Conservation (phyloP, 2,113 vertebrate species). For the Columba janthina region DNA sequence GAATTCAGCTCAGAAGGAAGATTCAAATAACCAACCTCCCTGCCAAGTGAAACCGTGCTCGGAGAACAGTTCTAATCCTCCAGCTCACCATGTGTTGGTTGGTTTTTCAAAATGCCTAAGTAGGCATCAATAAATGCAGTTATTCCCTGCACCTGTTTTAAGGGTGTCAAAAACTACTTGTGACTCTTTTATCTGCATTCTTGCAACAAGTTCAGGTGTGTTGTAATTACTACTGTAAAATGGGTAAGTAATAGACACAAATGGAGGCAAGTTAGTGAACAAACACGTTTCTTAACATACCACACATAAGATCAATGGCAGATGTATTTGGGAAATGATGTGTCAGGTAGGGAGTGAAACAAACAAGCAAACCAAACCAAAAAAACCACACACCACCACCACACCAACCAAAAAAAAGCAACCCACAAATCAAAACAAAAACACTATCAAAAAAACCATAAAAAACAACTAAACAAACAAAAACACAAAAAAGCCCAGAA, state of each 20-base stretch:
- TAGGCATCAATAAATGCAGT: not conserved
- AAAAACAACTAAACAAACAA: too few species aligned
- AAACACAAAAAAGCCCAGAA: not conserved
- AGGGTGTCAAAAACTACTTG: not conserved
- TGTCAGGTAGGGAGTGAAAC: not conserved
- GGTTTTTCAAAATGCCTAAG: not conserved
- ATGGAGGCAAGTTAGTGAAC: not conserved
- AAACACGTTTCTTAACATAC: not conserved
- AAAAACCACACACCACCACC: not conserved
- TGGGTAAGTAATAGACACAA: not conserved
- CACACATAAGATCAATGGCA: not conserved
- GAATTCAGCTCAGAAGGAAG: not conserved
- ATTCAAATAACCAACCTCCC: not conserved
- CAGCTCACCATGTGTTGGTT: not conserved
- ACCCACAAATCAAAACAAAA: too few species aligned
- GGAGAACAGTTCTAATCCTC: not conserved
- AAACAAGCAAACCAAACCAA: not conserved
- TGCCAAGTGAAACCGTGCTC: not conserved
- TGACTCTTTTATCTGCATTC: not conserved
- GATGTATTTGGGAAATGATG: not conserved
- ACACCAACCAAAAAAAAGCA: too few species aligned
- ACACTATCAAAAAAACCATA: too few species aligned
- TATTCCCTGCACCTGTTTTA: not conserved
- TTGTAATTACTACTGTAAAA: not conserved
- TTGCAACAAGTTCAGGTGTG: not conserved